A percentile compares a stretch with the other conserved stretches of the same genome.
These are phyloP conservation scores for Himalopsyche tibetana DNA, from an alignment of 2,888 invertebrate genomes.

Conservation along the genomic window DNA sequence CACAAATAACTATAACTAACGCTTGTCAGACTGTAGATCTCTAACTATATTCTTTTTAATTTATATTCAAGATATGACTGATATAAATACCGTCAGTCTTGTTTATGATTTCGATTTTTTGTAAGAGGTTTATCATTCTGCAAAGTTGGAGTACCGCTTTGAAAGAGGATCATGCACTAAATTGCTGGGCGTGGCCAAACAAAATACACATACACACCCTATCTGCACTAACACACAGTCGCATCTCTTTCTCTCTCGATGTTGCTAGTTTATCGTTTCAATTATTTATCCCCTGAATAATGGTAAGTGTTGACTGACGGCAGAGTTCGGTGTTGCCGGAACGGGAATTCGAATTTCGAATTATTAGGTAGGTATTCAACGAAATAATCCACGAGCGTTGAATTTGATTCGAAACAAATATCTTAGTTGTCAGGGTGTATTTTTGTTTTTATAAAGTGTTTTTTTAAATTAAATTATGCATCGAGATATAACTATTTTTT, in stretches of 20 bases:
- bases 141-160: slow-evolving; percentile 23
- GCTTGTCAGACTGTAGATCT: no score
- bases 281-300: slow-evolving; percentile 42
- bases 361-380: neutral
- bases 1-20: no score
- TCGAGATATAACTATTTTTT: no score
- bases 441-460: no score
- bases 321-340: slow-evolving; percentile 21
- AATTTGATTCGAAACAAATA: no score
- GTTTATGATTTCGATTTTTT: no score
- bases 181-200: slow-evolving; percentile 58
- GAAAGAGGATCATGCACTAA: slow-evolving; percentile 45
- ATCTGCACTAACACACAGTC: slow-evolving; percentile 33
- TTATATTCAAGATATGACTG: no score
- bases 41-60: no score
- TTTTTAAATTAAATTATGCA: no score
- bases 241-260: slow-evolving; percentile 68
- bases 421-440: no score
- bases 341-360: slow-evolving; percentile 37
- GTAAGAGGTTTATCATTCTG: neutral
- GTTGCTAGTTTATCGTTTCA: slow-evolving; percentile 44
- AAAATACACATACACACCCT: slow-evolving; percentile 47
- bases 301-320: slow-evolving; percentile 40
- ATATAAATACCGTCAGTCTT: no score
- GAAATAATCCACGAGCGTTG: no score